These are phyloP conservation scores for Gambusia affinis DNA, from an alignment of 2,113 vertebrate species.

Conservation along the genomic window DNA sequence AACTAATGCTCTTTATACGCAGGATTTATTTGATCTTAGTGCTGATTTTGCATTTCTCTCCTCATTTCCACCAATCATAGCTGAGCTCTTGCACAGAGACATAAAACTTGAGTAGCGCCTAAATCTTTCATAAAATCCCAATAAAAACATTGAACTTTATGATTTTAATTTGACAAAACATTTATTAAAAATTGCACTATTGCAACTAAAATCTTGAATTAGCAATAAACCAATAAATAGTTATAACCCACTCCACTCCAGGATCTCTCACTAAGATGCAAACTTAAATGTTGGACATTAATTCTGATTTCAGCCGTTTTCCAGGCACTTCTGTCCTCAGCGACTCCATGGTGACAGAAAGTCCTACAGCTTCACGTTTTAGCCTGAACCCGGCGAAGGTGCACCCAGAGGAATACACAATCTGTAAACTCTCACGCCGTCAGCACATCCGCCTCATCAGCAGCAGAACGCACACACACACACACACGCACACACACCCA, in stretches of 20 bases:
- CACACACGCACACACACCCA: neutral
- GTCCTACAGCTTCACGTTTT: slow-evolving; percentile 16
- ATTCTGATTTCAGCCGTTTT: slow-evolving; percentile 6
- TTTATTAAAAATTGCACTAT: neutral
- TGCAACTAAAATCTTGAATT: too few species aligned
- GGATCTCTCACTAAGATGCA: neutral
- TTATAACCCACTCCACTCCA: neutral
- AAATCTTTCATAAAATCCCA: neutral
- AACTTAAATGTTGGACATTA: slow-evolving; percentile 17
- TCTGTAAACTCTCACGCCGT: slow-evolving; percentile 22
- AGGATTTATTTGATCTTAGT: too few species aligned
- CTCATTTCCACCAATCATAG: too few species aligned
- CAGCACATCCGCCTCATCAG: slow-evolving; percentile 17
- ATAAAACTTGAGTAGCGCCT: too few species aligned
- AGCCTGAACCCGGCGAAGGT: slow-evolving; percentile 8
- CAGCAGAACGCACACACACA: neutral
- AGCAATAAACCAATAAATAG: too few species aligned
- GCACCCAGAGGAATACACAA: slow-evolving; percentile 13
- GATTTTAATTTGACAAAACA: neutral
- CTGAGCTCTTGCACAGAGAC: too few species aligned
- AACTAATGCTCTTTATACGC: too few species aligned
- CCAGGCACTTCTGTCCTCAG: slow-evolving; percentile 30
- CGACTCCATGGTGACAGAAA: slow-evolving; percentile 20
- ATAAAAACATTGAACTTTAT: neutral
- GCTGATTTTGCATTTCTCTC: too few species aligned